These are phyloP conservation scores for Neotragus moschatus DNA, from an alignment of 2,113 vertebrate species.

Conservation along the genomic window DNA sequence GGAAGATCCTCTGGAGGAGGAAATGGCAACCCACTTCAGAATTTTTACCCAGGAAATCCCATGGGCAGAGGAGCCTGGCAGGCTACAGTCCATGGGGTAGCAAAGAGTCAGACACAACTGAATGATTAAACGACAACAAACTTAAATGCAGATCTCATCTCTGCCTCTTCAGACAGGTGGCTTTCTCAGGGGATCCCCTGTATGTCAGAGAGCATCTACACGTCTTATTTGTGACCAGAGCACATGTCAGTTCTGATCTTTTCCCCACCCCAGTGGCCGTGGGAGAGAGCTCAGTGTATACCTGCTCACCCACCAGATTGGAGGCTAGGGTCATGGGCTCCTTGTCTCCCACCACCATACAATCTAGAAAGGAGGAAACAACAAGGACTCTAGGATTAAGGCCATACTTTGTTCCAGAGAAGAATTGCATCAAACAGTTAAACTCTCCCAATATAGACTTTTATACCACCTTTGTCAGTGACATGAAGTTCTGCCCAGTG, in stretches of 20 bases:
- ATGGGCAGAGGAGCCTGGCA: neutral
- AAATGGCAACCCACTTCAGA: neutral
- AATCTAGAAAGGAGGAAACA: neutral
- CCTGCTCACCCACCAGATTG: neutral
- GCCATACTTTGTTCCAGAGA: neutral
- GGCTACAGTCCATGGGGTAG: neutral
- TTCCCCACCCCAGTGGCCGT: neutral
- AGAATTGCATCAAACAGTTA: neutral
- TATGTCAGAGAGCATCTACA: neutral
- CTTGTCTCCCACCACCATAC: neutral
- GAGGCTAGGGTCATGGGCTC: neutral
- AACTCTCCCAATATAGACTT: neutral
- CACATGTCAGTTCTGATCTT: neutral
- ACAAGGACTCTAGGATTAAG: neutral
- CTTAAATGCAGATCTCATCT: neutral
- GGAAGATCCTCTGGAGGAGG: neutral
- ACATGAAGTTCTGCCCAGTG: neutral
- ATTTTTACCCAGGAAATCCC: neutral
- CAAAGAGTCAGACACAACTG: neutral
- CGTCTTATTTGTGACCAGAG: neutral
- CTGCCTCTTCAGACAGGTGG: neutral
- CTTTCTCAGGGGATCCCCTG: neutral
- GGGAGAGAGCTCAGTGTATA: neutral
- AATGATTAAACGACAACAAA: neutral
- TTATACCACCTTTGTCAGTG: neutral